These are phyloP conservation scores for Erpetoichthys calabaricus DNA, from an alignment of 2,797 vertebrate genomes.

Conservation along the genomic window DNA sequence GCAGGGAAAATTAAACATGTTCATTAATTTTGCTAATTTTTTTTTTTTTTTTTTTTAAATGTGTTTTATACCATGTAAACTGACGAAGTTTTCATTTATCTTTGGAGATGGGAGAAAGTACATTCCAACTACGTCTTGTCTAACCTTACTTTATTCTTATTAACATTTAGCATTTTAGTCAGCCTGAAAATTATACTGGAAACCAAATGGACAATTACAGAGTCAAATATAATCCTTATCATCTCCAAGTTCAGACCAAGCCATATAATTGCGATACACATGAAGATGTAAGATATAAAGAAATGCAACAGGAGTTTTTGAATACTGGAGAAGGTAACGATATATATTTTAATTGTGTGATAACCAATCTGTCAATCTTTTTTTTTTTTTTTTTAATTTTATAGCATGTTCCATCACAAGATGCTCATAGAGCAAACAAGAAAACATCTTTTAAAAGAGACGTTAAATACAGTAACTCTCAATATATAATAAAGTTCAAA, in stretches of 20 bases:
- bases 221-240: slow-evolving; percentile 66
- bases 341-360: background rate
- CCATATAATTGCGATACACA: slow-evolving; percentile 40
- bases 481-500: too few species aligned
- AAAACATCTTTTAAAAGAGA: slow-evolving; percentile 11
- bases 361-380: too few species aligned
- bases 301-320: slow-evolving; percentile 72
- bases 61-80: background rate
- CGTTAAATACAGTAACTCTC: background rate
- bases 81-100: background rate
- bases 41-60: background rate
- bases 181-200: slow-evolving; percentile 30
- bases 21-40: background rate
- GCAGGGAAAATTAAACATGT: background rate
- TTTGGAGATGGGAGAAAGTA: background rate
- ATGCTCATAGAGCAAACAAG: slow-evolving; percentile 6
- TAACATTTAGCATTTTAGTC: slow-evolving; percentile 32
- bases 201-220: slow-evolving; percentile 44
- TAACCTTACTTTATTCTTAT: background rate
- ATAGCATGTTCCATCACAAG: background rate
- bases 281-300: slow-evolving; percentile 54
- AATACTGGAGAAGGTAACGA: slow-evolving; percentile 61
- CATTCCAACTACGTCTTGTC: background rate
- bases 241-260: slow-evolving; percentile 41
- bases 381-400: too few species aligned